Evolutionary conservation across 2,797 vertebrate species (phyloP).

Genomic region (Aplochiton taeniatus): DNA sequence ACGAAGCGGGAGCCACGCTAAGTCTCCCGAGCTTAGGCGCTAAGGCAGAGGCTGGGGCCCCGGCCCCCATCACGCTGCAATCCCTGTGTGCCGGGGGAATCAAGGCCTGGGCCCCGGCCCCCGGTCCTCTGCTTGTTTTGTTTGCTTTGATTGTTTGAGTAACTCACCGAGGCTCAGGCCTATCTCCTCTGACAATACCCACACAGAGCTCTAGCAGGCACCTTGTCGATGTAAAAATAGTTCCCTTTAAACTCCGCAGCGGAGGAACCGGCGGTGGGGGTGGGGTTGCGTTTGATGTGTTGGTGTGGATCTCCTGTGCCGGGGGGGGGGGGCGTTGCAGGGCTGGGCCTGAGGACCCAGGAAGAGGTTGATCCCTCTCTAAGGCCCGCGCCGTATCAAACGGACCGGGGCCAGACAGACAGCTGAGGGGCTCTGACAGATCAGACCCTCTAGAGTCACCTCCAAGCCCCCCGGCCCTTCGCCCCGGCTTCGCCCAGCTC

Average conservation of each 20-base stretch:
- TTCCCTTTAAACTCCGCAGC: constrained; percentile 48
- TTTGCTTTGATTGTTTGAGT: constrained; percentile 65
- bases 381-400: constrained; percentile 71
- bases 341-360: constrained; percentile 58
- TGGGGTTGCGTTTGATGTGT: constrained; percentile 60
- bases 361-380: constrained; percentile 69
- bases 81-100: constrained; percentile 64
- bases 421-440: constrained; percentile 73
- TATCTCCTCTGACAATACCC: constrained; percentile 26
- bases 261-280: constrained; percentile 11
- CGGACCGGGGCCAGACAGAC: constrained; percentile 59
- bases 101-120: constrained; percentile 34
- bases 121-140: constrained; percentile 36
- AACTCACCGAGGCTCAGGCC: constrained; percentile 44
- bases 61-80: constrained; percentile 59
- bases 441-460: constrained; percentile 54
- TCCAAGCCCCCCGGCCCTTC: constrained; percentile 5
- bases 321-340: constrained; percentile 37
- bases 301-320: constrained; percentile 55
- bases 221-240: constrained; percentile 67
- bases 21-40: constrained; percentile 69
- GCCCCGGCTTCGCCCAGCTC: constrained; percentile 20
- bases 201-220: constrained; percentile 44
- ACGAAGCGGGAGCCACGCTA: constrained; percentile 64
- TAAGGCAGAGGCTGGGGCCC: constrained; percentile 62